Evolutionary conservation across 2,113 vertebrate species (phyloP).

Genomic region (Zapus hudsonius): DNA sequence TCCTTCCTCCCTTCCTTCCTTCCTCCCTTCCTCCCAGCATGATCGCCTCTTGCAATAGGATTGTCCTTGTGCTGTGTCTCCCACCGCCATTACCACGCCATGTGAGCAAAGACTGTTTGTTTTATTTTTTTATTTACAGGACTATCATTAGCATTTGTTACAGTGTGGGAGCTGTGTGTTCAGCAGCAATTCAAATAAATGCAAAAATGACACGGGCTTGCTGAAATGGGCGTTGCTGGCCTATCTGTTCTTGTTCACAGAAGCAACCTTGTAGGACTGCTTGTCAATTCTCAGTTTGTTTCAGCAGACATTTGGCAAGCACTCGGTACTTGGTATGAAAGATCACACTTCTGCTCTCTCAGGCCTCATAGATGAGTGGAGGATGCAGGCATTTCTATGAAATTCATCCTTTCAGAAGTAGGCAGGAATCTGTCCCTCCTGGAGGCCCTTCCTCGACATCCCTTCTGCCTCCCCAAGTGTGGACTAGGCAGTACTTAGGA

Average conservation of each 20-base stretch:
- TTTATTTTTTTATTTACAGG: neutral
- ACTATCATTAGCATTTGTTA: neutral
- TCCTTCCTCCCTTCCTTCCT: neutral
- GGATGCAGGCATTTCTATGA: neutral
- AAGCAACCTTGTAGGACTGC: neutral
- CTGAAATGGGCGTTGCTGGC: rapidly evolving
- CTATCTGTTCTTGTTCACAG: neutral
- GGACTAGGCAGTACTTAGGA: rapidly evolving
- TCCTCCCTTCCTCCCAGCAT: neutral
- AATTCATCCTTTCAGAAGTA: neutral
- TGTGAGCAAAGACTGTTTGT: neutral
- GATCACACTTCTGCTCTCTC: neutral
- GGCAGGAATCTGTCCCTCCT: neutral
- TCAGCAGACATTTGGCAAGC: neutral
- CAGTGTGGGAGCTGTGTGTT: neutral
- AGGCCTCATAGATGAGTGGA: too few relatives aligned
- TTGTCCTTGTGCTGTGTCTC: neutral
- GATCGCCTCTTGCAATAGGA: neutral
- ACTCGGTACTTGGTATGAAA: neutral
- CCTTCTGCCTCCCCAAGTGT: neutral
- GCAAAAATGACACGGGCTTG: neutral
- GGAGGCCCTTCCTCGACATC: neutral
- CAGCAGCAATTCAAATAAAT: neutral
- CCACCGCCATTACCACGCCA: neutral
- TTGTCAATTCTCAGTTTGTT: neutral